phyloP scores from a whole-genome alignment of 2,888 invertebrate genomes.

The Cerceris rybyensis region DNA sequence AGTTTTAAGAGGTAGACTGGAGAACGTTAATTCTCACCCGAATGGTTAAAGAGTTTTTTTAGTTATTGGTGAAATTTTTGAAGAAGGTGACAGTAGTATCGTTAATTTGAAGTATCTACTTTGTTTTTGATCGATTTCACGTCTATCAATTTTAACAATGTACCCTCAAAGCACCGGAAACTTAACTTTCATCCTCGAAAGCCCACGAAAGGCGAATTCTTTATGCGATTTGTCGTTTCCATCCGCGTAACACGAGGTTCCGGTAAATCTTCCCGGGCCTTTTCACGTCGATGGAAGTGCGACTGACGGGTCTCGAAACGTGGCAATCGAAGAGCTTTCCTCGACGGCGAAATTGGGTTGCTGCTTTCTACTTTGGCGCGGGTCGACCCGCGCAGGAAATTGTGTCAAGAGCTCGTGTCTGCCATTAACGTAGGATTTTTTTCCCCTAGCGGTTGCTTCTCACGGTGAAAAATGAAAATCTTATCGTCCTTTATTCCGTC shows the following conservation, averaged over 20 bases:
- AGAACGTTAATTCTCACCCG: no score
- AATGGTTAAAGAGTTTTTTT: no score
- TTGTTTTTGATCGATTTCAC: no score
- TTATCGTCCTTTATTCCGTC: not conserved
- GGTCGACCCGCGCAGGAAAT: slow-evolving; percentile 16
- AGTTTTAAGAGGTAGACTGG: no score
- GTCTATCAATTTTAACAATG: not conserved
- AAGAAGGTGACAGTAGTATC: no score
- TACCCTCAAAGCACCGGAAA: not conserved
- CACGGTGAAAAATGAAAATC: not conserved
- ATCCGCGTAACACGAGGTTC: slow-evolving; percentile 19
- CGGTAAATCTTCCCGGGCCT: slow-evolving; percentile 24
- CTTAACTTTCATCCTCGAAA: not conserved
- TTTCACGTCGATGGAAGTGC: slow-evolving; percentile 48
- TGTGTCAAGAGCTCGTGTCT: slow-evolving; percentile 30
- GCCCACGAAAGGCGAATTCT: slow-evolving; percentile 37
- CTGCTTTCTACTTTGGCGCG: slow-evolving; percentile 39
- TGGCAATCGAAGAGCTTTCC: slow-evolving; percentile 45
- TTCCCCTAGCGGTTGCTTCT: not conserved
- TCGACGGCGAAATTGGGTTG: slow-evolving; percentile 54
- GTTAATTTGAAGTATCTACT: no score
- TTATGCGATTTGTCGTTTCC: slow-evolving; percentile 51
- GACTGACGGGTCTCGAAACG: slow-evolving; percentile 45
- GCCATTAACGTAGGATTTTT: slow-evolving; percentile 35
- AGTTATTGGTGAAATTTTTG: no score